A percentile compares a stretch with the other conserved stretches of the same genome.
phyloP scores from a whole-genome alignment of 2,888 invertebrate species.

The Thyatira batis region DNA sequence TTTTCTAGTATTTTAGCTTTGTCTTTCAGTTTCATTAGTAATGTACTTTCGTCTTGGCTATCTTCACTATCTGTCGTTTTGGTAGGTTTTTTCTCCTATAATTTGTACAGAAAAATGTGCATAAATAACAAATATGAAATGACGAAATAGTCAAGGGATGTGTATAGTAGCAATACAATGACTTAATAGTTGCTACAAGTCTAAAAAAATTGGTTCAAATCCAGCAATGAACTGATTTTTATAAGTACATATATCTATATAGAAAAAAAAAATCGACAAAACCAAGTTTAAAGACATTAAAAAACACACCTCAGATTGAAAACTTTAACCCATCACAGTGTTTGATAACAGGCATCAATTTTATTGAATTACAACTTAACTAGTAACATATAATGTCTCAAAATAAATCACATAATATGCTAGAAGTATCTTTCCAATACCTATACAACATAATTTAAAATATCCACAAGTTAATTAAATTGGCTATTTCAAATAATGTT shows the following conservation, averaged over 20 bases:
- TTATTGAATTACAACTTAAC: slow-evolving; percentile 35
- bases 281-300: not conserved
- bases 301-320: slow-evolving; percentile 71
- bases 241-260: not conserved
- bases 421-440: slow-evolving; percentile 23
- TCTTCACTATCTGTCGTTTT: slow-evolving; percentile 54
- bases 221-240: not conserved
- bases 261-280: not conserved
- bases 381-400: slow-evolving; percentile 27
- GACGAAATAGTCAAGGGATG: slow-evolving; percentile 5
- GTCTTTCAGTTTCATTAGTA: slow-evolving; percentile 70
- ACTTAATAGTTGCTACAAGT: no score
- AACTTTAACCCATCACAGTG: slow-evolving; percentile 75
- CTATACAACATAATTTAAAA: no score
- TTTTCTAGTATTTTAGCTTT: slow-evolving; percentile 79
- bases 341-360: slow-evolving; percentile 47
- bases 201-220: no score
- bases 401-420: slow-evolving; percentile 34
- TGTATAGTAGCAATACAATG: not conserved
- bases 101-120: not conserved
- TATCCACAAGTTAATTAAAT: no score
- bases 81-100: slow-evolving; percentile 35
- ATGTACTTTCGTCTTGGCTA: slow-evolving; percentile 59
- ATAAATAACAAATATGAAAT: not conserved
- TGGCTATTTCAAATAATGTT: slow-evolving; percentile 4